Evolutionary conservation across 1,140 invertebrate genomes (phyloP).

Genomic region (Patella vulgata): DNA sequence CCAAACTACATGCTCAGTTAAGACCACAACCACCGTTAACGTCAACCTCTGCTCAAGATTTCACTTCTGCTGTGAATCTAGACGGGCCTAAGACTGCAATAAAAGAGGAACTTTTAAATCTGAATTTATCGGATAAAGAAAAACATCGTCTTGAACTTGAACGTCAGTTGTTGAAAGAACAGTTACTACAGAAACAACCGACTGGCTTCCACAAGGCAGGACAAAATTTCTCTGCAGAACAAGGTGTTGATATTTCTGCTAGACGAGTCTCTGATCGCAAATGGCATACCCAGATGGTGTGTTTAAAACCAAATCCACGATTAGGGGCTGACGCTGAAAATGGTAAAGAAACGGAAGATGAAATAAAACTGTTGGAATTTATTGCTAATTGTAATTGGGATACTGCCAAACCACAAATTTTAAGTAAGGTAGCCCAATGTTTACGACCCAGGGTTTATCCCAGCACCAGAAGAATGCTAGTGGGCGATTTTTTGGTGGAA

Average conservation of each 20-base stretch:
- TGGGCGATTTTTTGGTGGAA: slow-evolving; percentile 47
- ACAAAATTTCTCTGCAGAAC: background rate
- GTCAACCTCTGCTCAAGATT: too few relatives aligned
- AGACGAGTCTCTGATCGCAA: slow-evolving; percentile 2
- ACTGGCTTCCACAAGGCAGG: background rate
- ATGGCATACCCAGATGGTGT: slow-evolving; percentile 58
- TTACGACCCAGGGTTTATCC: slow-evolving; percentile 36
- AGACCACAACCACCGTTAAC: too few relatives aligned
- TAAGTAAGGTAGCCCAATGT: slow-evolving; percentile 46
- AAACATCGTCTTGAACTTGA: background rate
- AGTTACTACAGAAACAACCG: background rate
- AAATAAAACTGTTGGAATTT: slow-evolving; percentile 56
- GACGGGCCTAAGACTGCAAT: too few relatives aligned
- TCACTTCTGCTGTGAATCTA: too few relatives aligned
- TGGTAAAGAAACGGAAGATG: slow-evolving; percentile 29
- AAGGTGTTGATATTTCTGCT: slow-evolving; percentile 8
- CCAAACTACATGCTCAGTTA: too few relatives aligned
- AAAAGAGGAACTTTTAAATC: too few relatives aligned
- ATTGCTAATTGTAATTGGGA: slow-evolving; percentile 60
- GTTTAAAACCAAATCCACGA: slow-evolving; percentile 44
- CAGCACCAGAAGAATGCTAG: slow-evolving; percentile 30
- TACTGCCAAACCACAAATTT: slow-evolving; percentile 43
- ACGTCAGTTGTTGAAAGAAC: slow-evolving; percentile 1
- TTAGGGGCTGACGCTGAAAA: slow-evolving; percentile 3
- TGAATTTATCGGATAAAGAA: too few relatives aligned